Evolutionary conservation across 2,888 invertebrate species (phyloP), one percentile per base, ranked within the genome.

Genomic region (Melinaea menophilus): DNA sequence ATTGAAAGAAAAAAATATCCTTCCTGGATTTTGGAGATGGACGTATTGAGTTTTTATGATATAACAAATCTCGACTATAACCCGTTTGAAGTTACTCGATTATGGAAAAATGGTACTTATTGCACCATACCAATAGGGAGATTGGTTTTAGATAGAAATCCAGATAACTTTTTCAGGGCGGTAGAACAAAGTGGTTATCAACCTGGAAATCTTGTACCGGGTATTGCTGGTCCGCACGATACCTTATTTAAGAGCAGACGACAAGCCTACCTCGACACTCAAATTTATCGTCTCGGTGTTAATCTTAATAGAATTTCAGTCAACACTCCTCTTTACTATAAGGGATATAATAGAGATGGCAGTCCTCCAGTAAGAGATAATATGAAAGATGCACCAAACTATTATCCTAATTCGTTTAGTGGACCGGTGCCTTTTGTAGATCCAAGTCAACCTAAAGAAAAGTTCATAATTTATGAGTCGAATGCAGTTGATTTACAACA

Each of bases 391-490:
- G 95, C 95, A 0, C 98, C 98, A 1, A 98, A 98, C 81, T 99
- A 98, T 81, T 97, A 93, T 85, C 98, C 98, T 0, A 99, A 99
- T 88, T 97, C 97, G 63, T 99, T 97, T 82, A 91, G 92, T 71
- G 98, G 98, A 0, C 97, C 98, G 0, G 91, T 93, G 65, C 92
- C 92, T 34, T 92, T 93, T 72, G 91, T 93, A 1, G 89, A 93
- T 5, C 76, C 77, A n/a, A 76, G 67, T 46, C 71, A 71, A 11
- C 82, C 84, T 0, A 75, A 75, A 11, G 73, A 75, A 12, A 72
- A 71, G 59, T 33, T 79, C 1, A 34, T 70, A 11, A 64, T 83
- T 22, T 70, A 73, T 2, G 76, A 84, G 58, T 75, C 73, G n/a
- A 75, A 72, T 55, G 77, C 81, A 5, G 66, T 77, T 0, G 83